Conservation (phyloP, 2,888 invertebrate genomes). For the Pyrrhosoma nymphula region DNA sequence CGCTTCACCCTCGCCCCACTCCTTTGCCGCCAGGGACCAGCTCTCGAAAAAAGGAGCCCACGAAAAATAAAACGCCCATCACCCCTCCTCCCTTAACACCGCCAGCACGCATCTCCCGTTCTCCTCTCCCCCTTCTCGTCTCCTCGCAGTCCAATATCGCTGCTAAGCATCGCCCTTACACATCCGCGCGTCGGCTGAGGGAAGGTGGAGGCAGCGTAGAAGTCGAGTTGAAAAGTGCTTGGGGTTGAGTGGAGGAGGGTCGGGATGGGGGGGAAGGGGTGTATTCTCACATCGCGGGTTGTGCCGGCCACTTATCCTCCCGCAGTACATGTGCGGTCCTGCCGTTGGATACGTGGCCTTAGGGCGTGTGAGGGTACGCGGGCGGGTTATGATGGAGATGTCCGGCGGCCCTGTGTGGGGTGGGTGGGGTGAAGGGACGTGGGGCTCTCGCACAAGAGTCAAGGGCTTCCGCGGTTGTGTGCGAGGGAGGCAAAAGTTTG, state of each 20-base stretch:
- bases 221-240: conserved; percentile 24
- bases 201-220: background rate
- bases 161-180: conserved; percentile 41
- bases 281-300: background rate
- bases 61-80: background rate
- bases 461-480: background rate
- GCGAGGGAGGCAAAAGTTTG: background rate
- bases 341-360: background rate
- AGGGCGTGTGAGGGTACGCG: background rate
- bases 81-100: background rate
- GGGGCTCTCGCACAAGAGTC: background rate
- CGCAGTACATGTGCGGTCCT: conserved; percentile 41
- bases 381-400: background rate
- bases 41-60: background rate
- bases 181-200: background rate
- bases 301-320: conserved; percentile 10
- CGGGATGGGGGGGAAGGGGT: background rate
- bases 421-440: background rate
- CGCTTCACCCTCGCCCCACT: background rate
- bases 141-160: conserved; percentile 51
- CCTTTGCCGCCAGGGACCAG: background rate
- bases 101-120: background rate
- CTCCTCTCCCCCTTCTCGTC: background rate
- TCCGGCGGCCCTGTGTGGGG: background rate
- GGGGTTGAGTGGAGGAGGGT: background rate